Percentiles rank a stretch among this genome's conserved stretches.
Conservation (phyloP, 2,113 vertebrate species). For the Phalacrocorax brasilianus region DNA sequence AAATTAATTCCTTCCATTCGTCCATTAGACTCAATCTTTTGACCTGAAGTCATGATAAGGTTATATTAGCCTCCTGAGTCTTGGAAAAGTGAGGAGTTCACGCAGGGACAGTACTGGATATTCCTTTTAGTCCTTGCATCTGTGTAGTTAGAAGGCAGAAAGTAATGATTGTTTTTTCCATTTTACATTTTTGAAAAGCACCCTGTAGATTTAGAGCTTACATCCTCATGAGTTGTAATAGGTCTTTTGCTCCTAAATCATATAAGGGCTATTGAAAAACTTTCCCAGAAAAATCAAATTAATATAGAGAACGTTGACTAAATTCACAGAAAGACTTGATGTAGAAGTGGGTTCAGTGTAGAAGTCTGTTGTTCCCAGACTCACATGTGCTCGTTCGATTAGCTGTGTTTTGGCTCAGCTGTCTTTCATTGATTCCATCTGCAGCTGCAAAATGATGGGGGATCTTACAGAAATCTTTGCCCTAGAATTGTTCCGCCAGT, state of each 20-base stretch:
- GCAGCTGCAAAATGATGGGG: not conserved
- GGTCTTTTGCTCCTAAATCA: not conserved
- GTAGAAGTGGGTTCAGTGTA: not conserved
- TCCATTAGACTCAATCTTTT: conserved; percentile 61
- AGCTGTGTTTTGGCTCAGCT: not conserved
- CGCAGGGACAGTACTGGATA: not conserved
- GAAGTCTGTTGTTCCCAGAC: not conserved
- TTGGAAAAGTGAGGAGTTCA: conserved; percentile 33
- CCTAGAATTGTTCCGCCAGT: not conserved
- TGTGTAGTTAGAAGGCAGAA: not conserved
- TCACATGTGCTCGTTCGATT: not conserved
- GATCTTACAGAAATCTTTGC: not conserved
- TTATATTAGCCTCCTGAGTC: conserved; percentile 20
- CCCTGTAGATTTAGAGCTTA: not conserved
- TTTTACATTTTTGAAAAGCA: not conserved
- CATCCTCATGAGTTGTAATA: not conserved
- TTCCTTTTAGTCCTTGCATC: not conserved
- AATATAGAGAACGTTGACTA: not conserved
- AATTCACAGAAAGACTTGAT: not conserved
- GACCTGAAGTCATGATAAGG: conserved; percentile 50
- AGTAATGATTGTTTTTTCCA: conserved; percentile 7
- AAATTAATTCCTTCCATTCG: conserved; percentile 62
- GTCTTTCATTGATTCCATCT: not conserved
- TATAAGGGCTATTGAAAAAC: not conserved
- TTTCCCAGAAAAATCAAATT: conserved; percentile 5